Evolutionary conservation across 1,140 invertebrate genomes (phyloP).

Genomic region (Rhizoglyphus robini): DNA sequence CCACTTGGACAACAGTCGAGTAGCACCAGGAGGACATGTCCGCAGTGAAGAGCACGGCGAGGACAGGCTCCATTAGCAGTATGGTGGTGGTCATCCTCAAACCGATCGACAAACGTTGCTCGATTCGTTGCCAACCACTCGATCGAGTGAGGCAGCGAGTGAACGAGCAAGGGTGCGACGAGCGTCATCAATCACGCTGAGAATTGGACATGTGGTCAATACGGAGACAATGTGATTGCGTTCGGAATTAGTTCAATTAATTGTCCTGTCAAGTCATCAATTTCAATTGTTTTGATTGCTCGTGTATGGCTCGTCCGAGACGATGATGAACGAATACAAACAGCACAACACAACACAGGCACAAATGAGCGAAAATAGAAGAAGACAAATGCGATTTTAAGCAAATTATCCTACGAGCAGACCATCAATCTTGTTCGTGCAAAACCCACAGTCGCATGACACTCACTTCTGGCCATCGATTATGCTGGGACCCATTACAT

Average conservation of each 20-base stretch:
- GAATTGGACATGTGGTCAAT: slow-evolving; percentile 12
- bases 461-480: slow-evolving; percentile 1
- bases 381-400: slow-evolving; percentile 19
- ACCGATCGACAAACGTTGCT: too few relatives aligned
- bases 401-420: slow-evolving; percentile 8
- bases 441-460: slow-evolving; percentile 8
- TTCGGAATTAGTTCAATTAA: slow-evolving; percentile 11
- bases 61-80: too few relatives aligned
- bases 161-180: slow-evolving; percentile 1
- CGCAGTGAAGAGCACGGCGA: too few relatives aligned
- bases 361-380: background rate
- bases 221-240: background rate
- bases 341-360: background rate
- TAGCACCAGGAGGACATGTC: too few relatives aligned
- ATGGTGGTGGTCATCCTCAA: too few relatives aligned
- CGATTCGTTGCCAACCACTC: too few relatives aligned
- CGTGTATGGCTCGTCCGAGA: background rate
- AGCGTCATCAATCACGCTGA: slow-evolving; percentile 3
- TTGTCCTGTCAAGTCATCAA: slow-evolving; percentile 14
- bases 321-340: background rate
- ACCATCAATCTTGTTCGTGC: slow-evolving; percentile 10
- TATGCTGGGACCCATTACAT: background rate
- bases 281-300: slow-evolving; percentile 18
- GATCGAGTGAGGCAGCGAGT: background rate
- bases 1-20: too few relatives aligned